Conservation (phyloP, 2,797 vertebrate species). For the Hafferia zeledoni region DNA sequence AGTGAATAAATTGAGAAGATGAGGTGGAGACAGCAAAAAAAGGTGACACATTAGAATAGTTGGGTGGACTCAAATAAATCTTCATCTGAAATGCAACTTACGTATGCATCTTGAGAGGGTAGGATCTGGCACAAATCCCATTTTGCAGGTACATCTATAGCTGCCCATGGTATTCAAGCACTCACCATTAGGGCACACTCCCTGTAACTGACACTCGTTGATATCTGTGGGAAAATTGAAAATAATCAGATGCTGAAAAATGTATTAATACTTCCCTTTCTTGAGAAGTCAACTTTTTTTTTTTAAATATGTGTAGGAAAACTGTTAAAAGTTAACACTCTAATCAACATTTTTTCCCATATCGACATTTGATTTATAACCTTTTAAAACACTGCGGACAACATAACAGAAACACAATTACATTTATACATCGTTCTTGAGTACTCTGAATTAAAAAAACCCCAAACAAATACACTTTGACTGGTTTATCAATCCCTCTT, state of each 20-base stretch:
- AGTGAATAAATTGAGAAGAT: background rate
- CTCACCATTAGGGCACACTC: slow-evolving; percentile 91
- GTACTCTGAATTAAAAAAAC: background rate
- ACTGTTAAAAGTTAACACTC: background rate
- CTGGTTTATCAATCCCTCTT: background rate
- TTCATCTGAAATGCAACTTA: slow-evolving; percentile 68
- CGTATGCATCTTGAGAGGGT: slow-evolving; percentile 88
- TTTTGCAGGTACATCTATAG: slow-evolving; percentile 92
- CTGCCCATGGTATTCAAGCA: slow-evolving; percentile 95
- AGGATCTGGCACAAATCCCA: slow-evolving; percentile 88
- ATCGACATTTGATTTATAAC: background rate
- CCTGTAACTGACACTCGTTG: slow-evolving; percentile 93
- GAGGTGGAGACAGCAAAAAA: background rate
- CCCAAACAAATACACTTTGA: background rate
- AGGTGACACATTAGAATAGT: background rate
- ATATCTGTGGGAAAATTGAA: slow-evolving; percentile 82
- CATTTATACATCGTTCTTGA: background rate
- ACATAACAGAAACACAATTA: background rate
- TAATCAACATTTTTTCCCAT: background rate
- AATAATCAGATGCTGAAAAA: background rate
- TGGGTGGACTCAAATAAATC: background rate
- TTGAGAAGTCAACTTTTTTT: background rate
- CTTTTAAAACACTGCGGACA: background rate
- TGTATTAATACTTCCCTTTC: background rate
- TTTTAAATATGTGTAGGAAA: background rate